These are phyloP conservation scores for Darevskia nairensis DNA, from an alignment of 2,797 vertebrate genomes.

Conservation along the genomic window DNA sequence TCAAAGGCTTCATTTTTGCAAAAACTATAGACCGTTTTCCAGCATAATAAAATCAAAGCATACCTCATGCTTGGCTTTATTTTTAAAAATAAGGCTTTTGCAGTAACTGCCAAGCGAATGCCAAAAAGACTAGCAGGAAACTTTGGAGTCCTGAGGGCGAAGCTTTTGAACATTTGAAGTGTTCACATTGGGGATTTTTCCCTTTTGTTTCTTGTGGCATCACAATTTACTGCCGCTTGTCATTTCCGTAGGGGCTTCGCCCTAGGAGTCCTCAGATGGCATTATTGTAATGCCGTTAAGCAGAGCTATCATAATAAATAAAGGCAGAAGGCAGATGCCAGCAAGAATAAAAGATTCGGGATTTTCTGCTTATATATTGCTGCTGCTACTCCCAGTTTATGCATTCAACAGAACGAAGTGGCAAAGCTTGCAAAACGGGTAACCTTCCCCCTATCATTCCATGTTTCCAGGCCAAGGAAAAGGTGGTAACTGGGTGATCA, in stretches of 20 bases:
- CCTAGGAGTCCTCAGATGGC: background rate
- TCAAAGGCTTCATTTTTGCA: slow-evolving; percentile 5
- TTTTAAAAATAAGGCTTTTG: background rate
- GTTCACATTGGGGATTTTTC: background rate
- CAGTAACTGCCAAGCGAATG: background rate
- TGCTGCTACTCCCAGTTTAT: background rate
- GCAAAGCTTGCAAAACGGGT: background rate
- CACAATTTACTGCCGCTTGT: background rate
- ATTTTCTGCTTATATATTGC: background rate
- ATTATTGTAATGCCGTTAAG: background rate
- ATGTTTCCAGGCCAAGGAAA: background rate
- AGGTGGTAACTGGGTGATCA: background rate
- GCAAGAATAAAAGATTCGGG: background rate
- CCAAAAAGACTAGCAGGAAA: background rate
- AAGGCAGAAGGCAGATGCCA: background rate
- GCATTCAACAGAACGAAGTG: background rate
- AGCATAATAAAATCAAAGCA: background rate
- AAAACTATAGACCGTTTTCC: background rate
- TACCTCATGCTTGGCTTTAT: background rate
- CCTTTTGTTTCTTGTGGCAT: background rate
- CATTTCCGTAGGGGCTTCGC: background rate
- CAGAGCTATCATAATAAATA: background rate
- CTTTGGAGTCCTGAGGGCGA: slow-evolving; percentile 1
- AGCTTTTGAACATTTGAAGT: background rate
- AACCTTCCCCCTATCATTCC: background rate